Conservation (phyloP, 2,797 vertebrate genomes). For the Bothrops alternatus region DNA sequence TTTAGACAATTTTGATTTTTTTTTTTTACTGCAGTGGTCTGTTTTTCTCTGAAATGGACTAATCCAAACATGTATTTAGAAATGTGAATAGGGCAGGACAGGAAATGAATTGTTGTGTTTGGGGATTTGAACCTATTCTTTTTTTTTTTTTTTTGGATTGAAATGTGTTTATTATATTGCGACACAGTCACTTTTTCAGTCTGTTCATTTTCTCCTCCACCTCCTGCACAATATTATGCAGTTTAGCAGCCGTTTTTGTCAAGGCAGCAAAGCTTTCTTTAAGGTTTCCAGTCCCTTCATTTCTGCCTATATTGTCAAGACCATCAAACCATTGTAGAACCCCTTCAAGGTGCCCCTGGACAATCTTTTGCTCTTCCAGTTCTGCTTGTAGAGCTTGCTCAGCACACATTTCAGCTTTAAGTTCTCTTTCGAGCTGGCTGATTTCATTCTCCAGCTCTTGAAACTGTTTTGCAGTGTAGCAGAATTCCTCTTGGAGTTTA, state of each 20-base stretch:
- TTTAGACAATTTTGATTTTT: background rate
- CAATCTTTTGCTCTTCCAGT: constrained; percentile 83
- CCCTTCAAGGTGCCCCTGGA: constrained; percentile 79
- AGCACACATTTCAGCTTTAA: constrained; percentile 74
- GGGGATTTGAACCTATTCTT: background rate
- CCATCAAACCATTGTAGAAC: constrained; percentile 78
- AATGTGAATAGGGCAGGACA: background rate
- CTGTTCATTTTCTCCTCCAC: constrained; percentile 64
- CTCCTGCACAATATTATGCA: constrained; percentile 61
- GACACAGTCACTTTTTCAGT: constrained; percentile 18
- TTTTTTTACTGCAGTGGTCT: background rate
- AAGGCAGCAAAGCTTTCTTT: constrained; percentile 74
- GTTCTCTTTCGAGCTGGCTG: constrained; percentile 73
- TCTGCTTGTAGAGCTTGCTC: constrained; percentile 80
- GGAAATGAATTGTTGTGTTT: background rate
- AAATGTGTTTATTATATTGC: background rate
- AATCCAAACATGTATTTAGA: background rate
- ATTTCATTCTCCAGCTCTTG: constrained; percentile 78
- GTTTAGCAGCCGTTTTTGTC: constrained; percentile 66
- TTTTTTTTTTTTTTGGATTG: too few relatives aligned
- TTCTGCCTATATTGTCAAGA: constrained; percentile 77
- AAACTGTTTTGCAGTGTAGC: constrained; percentile 72
- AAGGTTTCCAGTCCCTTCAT: constrained; percentile 77
- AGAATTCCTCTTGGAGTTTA: constrained; percentile 70
- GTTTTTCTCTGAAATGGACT: background rate